Evolutionary conservation across 2,888 invertebrate species (phyloP), one percentile per base, ranked within the genome.

Genomic region (Tortrix viridana): DNA sequence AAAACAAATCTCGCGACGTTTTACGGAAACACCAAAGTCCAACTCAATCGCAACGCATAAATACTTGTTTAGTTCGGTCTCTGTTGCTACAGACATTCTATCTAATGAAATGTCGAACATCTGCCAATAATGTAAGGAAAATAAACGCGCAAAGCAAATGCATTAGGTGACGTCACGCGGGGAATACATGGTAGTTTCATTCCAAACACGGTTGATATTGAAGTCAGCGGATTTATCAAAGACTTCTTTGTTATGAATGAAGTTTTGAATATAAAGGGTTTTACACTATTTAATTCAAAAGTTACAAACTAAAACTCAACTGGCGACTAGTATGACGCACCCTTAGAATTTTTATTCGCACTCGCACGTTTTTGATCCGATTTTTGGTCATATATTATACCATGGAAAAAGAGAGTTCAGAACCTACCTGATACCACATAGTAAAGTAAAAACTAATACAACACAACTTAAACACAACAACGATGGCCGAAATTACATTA

Each of bases 91-190:
- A 52, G 60, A 60, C 53, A 23, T 50, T 44, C 19, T 50, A 4
- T 54, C 48, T 60, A 65, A 61, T 65, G 59, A 62, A 59, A 62
- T 56, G 48, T 63, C 52, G 37, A 52, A 52, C 62, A 57, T 63
- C 52, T 62, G 57, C 62, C 63, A 64, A 60, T 60, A 60, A 57
- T 57, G 65, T 46, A 46, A 46, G 43, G 46, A 57, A 50, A 65
- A 60, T 61, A 65, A 41, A 60, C 55, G 50, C 16, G 59, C 49
- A 44, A 54, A 48, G 59, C 43, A 59, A 66, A 67, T 61, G 64
- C 66, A 67, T 67, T 62, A 56, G 41, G 46, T 67, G 65, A 63
- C 64, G 59, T 63, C 66, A 67, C 44, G 23, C 48, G 44, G 47
- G 7, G 18, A 18, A 55, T 47, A 48, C 58, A 22, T 50, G 58